Percentiles rank a stretch among this genome's conserved stretches.
These are phyloP conservation scores for Rhimphoctona megacephalus DNA, from an alignment of 2,888 invertebrate genomes.

Conservation along the genomic window DNA sequence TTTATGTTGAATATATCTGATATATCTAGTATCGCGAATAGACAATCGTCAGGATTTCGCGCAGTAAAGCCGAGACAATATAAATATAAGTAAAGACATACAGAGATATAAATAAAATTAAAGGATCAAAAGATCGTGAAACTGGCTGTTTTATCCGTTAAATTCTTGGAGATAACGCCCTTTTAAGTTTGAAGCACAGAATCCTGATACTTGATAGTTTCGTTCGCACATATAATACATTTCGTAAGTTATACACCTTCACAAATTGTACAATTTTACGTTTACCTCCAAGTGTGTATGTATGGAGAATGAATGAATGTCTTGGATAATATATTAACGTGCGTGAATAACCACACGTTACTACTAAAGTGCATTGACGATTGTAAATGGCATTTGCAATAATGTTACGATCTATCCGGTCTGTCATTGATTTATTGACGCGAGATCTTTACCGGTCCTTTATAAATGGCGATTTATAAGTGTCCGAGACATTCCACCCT, in stretches of 20 bases:
- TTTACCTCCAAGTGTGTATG: conserved; percentile 24
- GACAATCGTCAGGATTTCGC: conserved; percentile 44
- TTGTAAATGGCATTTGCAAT: conserved; percentile 56
- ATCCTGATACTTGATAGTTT: conserved; percentile 19
- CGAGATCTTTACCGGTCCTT: conserved; percentile 24
- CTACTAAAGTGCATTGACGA: conserved; percentile 48
- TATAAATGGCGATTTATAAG: conserved; percentile 27
- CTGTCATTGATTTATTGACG: conserved; percentile 61
- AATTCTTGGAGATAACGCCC: neutral
- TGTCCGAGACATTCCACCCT: conserved; percentile 26
- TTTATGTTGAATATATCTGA: neutral
- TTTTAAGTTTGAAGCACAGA: neutral
- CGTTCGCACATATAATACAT: conserved; percentile 6
- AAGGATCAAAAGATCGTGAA: conserved; percentile 15
- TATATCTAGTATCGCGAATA: conserved; percentile 26
- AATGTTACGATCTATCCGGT: conserved; percentile 47
- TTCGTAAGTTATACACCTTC: conserved; percentile 26
- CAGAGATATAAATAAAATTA: neutral
- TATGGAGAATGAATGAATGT: conserved; percentile 42
- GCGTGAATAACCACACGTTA: conserved; percentile 23
- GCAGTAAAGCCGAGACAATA: conserved; percentile 34
- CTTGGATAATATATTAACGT: conserved; percentile 40
- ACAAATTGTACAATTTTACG: conserved; percentile 28
- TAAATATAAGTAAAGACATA: neutral
- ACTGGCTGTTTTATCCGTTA: neutral